Conservation (phyloP, 2,113 vertebrate genomes). For the Rhinoderma darwinii region DNA sequence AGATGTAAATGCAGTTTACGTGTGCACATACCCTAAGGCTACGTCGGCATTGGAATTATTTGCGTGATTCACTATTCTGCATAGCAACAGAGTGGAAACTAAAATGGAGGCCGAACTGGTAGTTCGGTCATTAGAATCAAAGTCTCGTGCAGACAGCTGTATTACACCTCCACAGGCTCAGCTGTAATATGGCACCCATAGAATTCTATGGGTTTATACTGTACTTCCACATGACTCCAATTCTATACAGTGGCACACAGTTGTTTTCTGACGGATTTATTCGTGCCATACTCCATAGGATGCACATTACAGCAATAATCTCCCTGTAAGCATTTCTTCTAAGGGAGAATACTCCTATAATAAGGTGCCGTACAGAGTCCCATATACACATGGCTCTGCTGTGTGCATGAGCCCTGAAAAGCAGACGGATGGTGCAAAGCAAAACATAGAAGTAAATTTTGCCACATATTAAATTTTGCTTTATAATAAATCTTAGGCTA, state of each 20-base stretch:
- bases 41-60: neutral
- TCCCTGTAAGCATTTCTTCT: neutral
- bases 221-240: neutral
- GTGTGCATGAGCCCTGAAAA: too few relatives aligned
- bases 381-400: neutral
- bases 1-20: too few relatives aligned
- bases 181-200: too few relatives aligned
- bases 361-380: neutral
- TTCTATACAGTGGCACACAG: too few relatives aligned
- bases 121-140: neutral
- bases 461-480: too few relatives aligned
- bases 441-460: too few relatives aligned
- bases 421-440: too few relatives aligned
- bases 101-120: neutral
- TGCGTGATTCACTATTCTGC: neutral
- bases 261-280: neutral
- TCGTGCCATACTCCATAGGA: neutral
- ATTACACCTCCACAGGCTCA: neutral
- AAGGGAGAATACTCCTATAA: too few relatives aligned
- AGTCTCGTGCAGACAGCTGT: neutral
- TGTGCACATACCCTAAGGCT: too few relatives aligned
- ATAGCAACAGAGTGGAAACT: neutral
- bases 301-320: neutral
- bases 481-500: too few relatives aligned
- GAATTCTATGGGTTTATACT: neutral